Evolutionary conservation across 2,888 invertebrate species (phyloP), one percentile per base, ranked within the genome.

Genomic region (Prosapia bicincta): DNA sequence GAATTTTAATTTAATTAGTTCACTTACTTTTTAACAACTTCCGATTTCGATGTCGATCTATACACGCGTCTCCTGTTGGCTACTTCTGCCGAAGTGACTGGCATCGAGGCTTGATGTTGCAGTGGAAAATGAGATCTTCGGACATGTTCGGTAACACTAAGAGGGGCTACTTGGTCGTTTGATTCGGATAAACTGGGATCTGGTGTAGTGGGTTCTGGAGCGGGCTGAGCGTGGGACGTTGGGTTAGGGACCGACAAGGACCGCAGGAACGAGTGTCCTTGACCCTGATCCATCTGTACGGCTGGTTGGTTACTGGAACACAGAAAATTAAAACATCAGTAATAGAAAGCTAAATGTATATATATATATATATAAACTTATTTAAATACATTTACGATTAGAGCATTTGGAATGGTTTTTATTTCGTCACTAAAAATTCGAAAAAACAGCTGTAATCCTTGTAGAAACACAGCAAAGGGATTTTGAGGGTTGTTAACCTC

Each of bases 21-120:
- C 15, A 82, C 85, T 83, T 74, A 86, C 86, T 85, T 85, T 82
- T 83, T 83, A 43, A 86, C 83, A 26, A 85, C 83, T 76, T 86
- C 86, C 66, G 85, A 84, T 20, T 75, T 74, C 28, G 73, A 70
- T 0, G 26, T 7, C 3, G 68, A 71, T n/a, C 69, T 23, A 20
- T 72, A 69, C 3, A 75, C 74, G 28, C 77, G 26, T 23, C 75
- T 23, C 54, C 69, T 83, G 81, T 74, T 80, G 25, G 72, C 72
- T 24, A 77, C 76, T 67, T 80, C 80, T 9, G 80, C 80, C 67
- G 78, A 78, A 78, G 83, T 78, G 79, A 82, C 78, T 80, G 83
- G 82, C 66, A 79, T 83, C 78, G 77, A 83, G 75, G 79, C 81
- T 77, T 77, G 85, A 82, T 79, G 84, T 66, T 80, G 84, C 82